Evolutionary conservation across 2,888 invertebrate genomes (phyloP), one percentile per base, ranked within the genome.

Genomic region (Arctia plantaginis): DNA sequence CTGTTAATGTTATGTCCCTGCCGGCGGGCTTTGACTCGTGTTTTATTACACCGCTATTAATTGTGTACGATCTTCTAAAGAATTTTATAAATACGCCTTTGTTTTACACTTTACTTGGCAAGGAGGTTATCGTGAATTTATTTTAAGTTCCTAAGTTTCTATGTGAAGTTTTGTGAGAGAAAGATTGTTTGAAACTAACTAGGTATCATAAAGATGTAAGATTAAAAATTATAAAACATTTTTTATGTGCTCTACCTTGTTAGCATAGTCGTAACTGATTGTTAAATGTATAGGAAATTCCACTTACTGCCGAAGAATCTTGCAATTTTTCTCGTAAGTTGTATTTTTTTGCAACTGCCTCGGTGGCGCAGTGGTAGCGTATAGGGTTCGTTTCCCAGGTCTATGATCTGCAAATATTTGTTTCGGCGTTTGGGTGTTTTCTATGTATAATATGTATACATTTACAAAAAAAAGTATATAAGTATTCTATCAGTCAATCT

Each of bases 1-100:
- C 89, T 84, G 91, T 88, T 93, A 93, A 94, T 93, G 92, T 90
- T 89, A 91, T 93, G 94, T 94, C 92, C 90, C 92, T 90, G 94
- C 92, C 92, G 94, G 93, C 91, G 87, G 88, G 91, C 91, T 93
- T 93, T 92, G 92, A 92, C 84, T 88, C 83, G 84, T 88, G 86
- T 87, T 93, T 93, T 93, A 93, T 93, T 91, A 90, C 90, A 83
- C 84, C 84, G 88, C 92, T 92, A 93, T 93, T 93, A 93, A 93
- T 93, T 92, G 90, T 87, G 88, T 90, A 89, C 88, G 89, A 90
- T 89, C 87, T 87, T 85, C 85, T 82, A 79, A 79, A 80, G 84
- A 85, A 84, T 86, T 87, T 85, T 82, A 86, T 85, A 83, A 83
- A 79, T 77, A 81, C 66, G 69, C 76, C 84, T 86, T 85, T 86